Conservation (phyloP, 2,797 vertebrate species). For the Lepus oiostolus region DNA sequence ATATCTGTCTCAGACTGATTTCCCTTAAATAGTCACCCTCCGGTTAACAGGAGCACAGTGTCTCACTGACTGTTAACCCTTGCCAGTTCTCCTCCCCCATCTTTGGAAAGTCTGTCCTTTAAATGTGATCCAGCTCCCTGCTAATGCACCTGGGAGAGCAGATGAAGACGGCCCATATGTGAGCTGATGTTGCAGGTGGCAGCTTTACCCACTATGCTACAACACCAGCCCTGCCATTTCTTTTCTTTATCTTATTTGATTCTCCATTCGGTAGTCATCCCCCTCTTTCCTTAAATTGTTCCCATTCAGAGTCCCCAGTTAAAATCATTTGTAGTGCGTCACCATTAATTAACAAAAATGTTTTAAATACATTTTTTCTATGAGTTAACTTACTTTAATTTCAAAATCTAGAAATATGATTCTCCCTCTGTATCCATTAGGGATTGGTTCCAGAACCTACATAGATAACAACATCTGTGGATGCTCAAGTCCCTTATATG, state of each 20-base stretch:
- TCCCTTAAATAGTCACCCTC: too few species aligned
- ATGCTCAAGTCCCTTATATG: neutral
- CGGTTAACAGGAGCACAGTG: too few species aligned
- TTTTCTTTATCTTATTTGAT: neutral
- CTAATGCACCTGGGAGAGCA: too few species aligned
- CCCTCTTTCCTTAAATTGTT: neutral
- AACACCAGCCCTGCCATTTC: neutral
- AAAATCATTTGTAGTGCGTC: neutral
- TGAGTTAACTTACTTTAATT: neutral
- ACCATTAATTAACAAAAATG: constrained; percentile 7
- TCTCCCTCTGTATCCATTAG: neutral
- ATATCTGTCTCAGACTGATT: too few species aligned
- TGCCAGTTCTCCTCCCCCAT: too few species aligned
- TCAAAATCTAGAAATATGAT: constrained; percentile 53
- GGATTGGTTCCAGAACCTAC: neutral
- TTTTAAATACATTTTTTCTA: neutral
- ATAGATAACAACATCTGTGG: neutral
- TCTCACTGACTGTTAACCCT: too few species aligned
- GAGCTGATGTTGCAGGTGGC: too few species aligned
- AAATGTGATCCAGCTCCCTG: too few species aligned
- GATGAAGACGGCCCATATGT: too few species aligned
- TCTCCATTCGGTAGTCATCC: neutral
- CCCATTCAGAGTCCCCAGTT: neutral
- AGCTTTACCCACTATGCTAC: too few species aligned
- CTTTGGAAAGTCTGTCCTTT: too few species aligned